Percentiles rank a stretch among this genome's conserved stretches.
phyloP scores from a whole-genome alignment of 2,888 invertebrate species.

The Dioctria linearis region DNA sequence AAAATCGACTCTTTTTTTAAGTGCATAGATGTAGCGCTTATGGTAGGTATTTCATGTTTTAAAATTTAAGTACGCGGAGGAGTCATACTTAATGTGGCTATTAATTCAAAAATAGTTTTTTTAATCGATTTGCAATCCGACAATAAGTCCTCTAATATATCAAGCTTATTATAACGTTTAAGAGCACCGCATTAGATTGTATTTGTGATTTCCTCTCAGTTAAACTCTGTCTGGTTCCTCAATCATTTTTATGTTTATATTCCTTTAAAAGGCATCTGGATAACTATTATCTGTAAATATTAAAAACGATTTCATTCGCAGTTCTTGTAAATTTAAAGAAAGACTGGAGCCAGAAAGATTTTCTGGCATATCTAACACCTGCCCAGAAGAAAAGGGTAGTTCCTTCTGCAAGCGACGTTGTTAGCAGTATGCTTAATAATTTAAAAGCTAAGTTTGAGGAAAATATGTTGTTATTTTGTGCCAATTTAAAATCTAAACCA shows the following conservation, averaged over 20 bases:
- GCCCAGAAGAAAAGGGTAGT: too few species aligned
- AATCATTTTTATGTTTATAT: constrained; percentile 5
- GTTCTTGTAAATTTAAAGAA: too few species aligned
- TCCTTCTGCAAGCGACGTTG: not conserved
- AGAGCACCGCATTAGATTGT: too few species aligned
- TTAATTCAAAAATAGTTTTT: constrained; percentile 12
- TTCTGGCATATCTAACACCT: too few species aligned
- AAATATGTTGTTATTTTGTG: not conserved
- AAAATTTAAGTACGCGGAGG: not conserved
- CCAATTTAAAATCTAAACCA: constrained; percentile 5
- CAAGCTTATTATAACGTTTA: not conserved
- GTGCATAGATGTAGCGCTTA: not conserved
- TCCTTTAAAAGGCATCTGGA: constrained; percentile 10
- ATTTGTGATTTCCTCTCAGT: too few species aligned
- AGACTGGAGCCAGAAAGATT: too few species aligned
- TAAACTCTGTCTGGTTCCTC: not conserved
- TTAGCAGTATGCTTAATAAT: not conserved
- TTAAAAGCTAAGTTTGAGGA: not conserved
- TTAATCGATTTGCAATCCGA: not conserved
- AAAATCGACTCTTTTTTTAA: constrained; percentile 1
- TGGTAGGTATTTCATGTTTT: not conserved
- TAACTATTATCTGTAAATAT: not conserved
- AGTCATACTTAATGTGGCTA: not conserved
- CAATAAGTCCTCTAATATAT: not conserved
- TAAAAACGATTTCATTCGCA: too few species aligned